phyloP scores from a whole-genome alignment of 2,113 vertebrate species.

The Hiodon alosoides region DNA sequence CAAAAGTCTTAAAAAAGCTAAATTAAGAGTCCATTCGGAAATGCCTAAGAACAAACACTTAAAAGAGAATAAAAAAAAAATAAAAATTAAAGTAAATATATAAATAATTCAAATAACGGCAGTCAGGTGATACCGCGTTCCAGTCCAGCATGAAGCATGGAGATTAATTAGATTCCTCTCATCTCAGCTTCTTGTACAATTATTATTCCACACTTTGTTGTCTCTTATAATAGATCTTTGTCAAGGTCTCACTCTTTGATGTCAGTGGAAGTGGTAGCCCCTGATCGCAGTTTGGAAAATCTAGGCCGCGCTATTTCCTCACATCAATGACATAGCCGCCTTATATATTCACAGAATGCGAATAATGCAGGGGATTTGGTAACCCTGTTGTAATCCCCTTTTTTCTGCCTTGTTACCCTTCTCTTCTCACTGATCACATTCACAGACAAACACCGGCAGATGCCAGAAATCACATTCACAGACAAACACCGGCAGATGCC shows the following conservation, averaged over 20 bases:
- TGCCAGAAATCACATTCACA: constrained; percentile 10
- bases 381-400: constrained; percentile 12
- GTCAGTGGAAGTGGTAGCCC: neutral
- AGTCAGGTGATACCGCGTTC: neutral
- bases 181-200: neutral
- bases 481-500: constrained; percentile 1
- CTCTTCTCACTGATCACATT: constrained; percentile 7
- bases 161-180: neutral
- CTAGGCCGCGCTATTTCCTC: neutral
- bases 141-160: neutral
- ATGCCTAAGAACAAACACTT: neutral
- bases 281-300: constrained; percentile 8
- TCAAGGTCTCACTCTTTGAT: neutral
- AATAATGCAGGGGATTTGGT: neutral
- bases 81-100: neutral
- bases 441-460: constrained; percentile 6
- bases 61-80: neutral
- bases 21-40: neutral
- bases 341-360: neutral
- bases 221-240: neutral
- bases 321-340: constrained; percentile 9
- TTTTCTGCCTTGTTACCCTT: neutral
- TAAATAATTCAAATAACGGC: too few species aligned
- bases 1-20: neutral
- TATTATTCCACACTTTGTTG: neutral